Evolutionary conservation across 2,888 invertebrate species (phyloP), one percentile per base, ranked within the genome.

Genomic region (Drosophila birchii): DNA sequence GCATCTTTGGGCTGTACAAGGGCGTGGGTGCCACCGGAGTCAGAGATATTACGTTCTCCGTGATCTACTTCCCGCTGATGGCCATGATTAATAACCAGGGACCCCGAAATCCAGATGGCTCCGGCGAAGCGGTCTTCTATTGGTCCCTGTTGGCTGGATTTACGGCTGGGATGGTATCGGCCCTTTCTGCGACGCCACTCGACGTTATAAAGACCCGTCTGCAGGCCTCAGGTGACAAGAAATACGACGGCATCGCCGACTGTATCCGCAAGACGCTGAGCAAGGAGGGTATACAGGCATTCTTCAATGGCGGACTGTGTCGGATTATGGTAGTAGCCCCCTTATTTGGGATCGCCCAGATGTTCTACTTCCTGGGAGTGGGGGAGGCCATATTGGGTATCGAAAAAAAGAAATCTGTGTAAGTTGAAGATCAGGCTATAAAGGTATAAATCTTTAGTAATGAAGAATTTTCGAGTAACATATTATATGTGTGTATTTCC

Each of bases 191-290:
- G 1, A 99, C 98, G 93, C 99, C 99, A 91, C 96, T 95, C 32
- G 99, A 99, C 93, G 99, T 99, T 68, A 95, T 99, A 41, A 99
- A 99, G 93, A 99, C 99, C 0, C 95, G 99, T 83, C 94, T 99
- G 88, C 99, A 99, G 93, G 96, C 98, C 39, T 94, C 95, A 85
- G 97, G 97, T 36, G 98, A 98, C 89, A 94, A 95, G 11, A 94
- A 95, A 62, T 99, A 98, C 93, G 93, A 94, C 69, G 97, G 98
- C 67, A 95, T 99, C 75, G 61, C 94, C 14, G 98, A 99, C 92
- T 98, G 98, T 78, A 94, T 66, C 34, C 96, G 96, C 32, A 96
- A 96, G 94, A 98, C 97, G 6, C 80, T 96, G 78, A 95, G 94
- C 85, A 93, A 96, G 79, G 99, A 99, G 94, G 99, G 99, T 1